These are phyloP conservation scores for Cephus sareptanus DNA, from an alignment of 2,888 invertebrate genomes.

Conservation along the genomic window DNA sequence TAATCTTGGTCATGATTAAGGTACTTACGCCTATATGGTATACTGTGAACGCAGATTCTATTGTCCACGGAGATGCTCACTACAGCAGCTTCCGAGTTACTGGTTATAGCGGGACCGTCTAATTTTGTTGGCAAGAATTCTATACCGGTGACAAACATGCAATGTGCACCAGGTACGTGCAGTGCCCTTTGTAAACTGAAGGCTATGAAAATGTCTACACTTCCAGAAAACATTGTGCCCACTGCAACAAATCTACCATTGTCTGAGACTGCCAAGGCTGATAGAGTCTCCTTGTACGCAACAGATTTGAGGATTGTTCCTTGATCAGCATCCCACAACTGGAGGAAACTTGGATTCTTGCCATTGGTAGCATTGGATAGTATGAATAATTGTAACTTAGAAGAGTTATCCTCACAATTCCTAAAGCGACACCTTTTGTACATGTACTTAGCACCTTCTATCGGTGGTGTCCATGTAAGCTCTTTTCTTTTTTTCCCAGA, in stretches of 20 bases:
- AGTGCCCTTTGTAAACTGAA: conserved; percentile 92
- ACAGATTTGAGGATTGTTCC: conserved; percentile 71
- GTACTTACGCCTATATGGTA: conserved; percentile 82
- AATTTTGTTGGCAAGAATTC: conserved; percentile 85
- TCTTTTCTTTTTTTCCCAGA: conserved; percentile 76
- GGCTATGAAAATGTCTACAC: conserved; percentile 89
- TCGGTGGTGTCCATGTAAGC: conserved; percentile 79
- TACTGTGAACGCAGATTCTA: conserved; percentile 87
- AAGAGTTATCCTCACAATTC: conserved; percentile 69
- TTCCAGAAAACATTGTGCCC: conserved; percentile 94
- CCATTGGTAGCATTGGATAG: conserved; percentile 85
- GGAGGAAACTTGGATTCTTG: conserved; percentile 79
- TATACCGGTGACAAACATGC: conserved; percentile 96
- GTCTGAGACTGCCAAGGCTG: conserved; percentile 87
- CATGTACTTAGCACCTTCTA: conserved; percentile 80
- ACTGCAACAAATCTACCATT: conserved; percentile 93
- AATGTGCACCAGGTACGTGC: conserved; percentile 87
- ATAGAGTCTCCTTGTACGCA: conserved; percentile 79
- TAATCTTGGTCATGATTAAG: not conserved
- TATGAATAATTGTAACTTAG: conserved; percentile 77
- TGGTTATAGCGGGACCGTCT: conserved; percentile 79
- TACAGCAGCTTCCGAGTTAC: conserved; percentile 86
- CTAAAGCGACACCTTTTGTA: conserved; percentile 83
- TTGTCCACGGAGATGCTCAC: conserved; percentile 97
- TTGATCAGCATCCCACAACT: conserved; percentile 80